Percentiles rank a stretch among this genome's conserved stretches.
Evolutionary conservation across 2,888 invertebrate species (phyloP).

Genomic region (Pachymerium ferrugineum): DNA sequence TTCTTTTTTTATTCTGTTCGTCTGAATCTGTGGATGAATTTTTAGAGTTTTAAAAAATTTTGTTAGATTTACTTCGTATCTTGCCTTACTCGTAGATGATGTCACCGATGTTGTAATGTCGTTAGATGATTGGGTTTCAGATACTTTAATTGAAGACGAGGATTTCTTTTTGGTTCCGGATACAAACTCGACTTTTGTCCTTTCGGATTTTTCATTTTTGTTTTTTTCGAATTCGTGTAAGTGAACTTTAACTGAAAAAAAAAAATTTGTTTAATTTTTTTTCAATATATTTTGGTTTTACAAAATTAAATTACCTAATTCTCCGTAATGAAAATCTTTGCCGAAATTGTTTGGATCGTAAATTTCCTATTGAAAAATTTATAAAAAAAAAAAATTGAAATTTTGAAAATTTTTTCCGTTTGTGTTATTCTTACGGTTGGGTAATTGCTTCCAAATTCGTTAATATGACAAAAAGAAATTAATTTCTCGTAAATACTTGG

Average conservation of each 20-base stretch:
- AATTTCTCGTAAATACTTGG: conserved; percentile 97
- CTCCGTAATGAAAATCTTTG: conserved; percentile 88
- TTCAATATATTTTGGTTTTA: not conserved
- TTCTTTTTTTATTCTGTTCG: conserved; percentile 53
- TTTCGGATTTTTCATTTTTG: conserved; percentile 81
- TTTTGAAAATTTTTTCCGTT: no score
- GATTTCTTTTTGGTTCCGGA: conserved; percentile 56
- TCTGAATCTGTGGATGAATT: conserved; percentile 34
- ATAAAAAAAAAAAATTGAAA: no score
- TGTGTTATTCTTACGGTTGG: no score
- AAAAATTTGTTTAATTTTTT: not conserved
- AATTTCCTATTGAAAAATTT: conserved; percentile 62
- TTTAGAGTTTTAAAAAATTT: not conserved
- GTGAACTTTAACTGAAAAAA: conserved; percentile 65
- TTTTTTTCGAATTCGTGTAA: conserved; percentile 86
- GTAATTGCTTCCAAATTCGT: conserved; percentile 95
- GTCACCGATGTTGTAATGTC: not conserved
- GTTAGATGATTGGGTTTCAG: conserved; percentile 43
- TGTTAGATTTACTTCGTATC: not conserved
- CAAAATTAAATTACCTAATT: conserved; percentile 53
- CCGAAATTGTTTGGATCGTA: conserved; percentile 91
- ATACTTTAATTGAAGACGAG: conserved; percentile 56
- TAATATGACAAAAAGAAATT: conserved; percentile 87
- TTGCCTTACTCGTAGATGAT: no score
- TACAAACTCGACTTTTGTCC: conserved; percentile 71